These are phyloP conservation scores for Festucalex cinctus DNA, from an alignment of 2,113 vertebrate species.

Conservation along the genomic window DNA sequence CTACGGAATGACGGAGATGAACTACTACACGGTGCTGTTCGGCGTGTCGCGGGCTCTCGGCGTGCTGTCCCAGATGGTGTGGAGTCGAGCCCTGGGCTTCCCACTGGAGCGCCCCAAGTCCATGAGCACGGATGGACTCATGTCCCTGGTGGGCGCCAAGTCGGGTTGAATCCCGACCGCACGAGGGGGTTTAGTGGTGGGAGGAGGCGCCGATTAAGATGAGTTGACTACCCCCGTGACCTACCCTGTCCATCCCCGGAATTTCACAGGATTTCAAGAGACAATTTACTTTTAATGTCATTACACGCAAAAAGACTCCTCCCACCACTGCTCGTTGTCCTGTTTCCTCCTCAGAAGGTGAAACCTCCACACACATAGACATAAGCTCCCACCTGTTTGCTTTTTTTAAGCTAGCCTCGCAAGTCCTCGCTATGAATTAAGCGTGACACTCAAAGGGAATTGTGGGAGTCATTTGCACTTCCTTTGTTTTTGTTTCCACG, in stretches of 20 bases:
- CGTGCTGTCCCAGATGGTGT: conserved; percentile 89
- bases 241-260: conserved; percentile 49
- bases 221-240: conserved; percentile 42
- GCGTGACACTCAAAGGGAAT: conserved; percentile 58
- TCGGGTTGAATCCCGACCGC: conserved; percentile 73
- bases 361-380: conserved; percentile 9
- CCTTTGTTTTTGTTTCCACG: conserved; percentile 27
- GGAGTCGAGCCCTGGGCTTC: conserved; percentile 91
- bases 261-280: conserved; percentile 67
- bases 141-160: conserved; percentile 83
- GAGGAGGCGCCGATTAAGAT: conserved; percentile 27
- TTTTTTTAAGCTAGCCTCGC: not conserved
- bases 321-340: conserved; percentile 30
- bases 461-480: conserved; percentile 36
- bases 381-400: not conserved
- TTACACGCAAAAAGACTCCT: conserved; percentile 56
- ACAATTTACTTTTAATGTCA: conserved; percentile 73
- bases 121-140: conserved; percentile 94
- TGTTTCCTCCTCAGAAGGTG: not conserved
- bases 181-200: conserved; percentile 43
- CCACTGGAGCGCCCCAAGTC: conserved; percentile 95
- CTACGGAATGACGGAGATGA: conserved; percentile 97
- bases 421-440: conserved; percentile 29
- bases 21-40: conserved; percentile 96
- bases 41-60: conserved; percentile 92